A percentile compares a stretch with the other conserved stretches of the same genome.
These are phyloP conservation scores for Hucho hucho DNA, from an alignment of 2,113 vertebrate species.

Conservation along the genomic window DNA sequence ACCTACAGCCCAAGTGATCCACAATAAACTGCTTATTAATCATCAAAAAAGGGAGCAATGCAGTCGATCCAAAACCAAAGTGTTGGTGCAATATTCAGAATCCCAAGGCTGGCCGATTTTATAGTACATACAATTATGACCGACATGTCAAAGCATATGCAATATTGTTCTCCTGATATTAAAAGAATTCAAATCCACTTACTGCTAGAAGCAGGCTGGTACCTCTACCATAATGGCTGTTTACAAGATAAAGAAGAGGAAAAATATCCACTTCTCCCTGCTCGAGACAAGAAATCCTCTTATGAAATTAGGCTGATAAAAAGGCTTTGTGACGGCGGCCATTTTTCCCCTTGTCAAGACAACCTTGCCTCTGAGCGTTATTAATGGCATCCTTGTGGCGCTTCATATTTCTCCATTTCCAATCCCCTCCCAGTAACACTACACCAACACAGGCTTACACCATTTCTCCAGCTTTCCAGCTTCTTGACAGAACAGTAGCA, in stretches of 20 bases:
- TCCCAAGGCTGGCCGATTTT: too few relatives aligned
- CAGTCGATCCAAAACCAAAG: too few relatives aligned
- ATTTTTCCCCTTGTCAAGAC: constrained; percentile 72
- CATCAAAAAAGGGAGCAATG: too few relatives aligned
- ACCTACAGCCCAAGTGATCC: too few relatives aligned
- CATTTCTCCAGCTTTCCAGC: neutral
- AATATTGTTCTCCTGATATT: constrained; percentile 57
- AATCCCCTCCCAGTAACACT: neutral
- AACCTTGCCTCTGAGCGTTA: constrained; percentile 76
- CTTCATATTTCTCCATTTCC: constrained; percentile 55
- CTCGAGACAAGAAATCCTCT: constrained; percentile 69
- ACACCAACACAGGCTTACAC: neutral
- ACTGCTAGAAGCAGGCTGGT: constrained; percentile 57
- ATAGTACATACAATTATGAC: constrained; percentile 39
- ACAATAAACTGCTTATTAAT: too few relatives aligned
- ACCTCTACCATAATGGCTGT: constrained; percentile 71
- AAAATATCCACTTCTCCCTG: constrained; percentile 67
- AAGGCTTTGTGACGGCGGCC: constrained; percentile 67
- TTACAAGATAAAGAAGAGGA: constrained; percentile 73
- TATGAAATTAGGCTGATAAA: constrained; percentile 75
- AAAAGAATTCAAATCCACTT: constrained; percentile 74
- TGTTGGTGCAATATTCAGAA: too few relatives aligned
- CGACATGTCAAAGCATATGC: constrained; percentile 43
- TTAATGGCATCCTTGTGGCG: constrained; percentile 76
- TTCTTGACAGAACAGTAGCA: neutral